Percentiles rank a stretch among this genome's conserved stretches.
Conservation (phyloP, 2,113 vertebrate genomes). For the Pluvianellus socialis region DNA sequence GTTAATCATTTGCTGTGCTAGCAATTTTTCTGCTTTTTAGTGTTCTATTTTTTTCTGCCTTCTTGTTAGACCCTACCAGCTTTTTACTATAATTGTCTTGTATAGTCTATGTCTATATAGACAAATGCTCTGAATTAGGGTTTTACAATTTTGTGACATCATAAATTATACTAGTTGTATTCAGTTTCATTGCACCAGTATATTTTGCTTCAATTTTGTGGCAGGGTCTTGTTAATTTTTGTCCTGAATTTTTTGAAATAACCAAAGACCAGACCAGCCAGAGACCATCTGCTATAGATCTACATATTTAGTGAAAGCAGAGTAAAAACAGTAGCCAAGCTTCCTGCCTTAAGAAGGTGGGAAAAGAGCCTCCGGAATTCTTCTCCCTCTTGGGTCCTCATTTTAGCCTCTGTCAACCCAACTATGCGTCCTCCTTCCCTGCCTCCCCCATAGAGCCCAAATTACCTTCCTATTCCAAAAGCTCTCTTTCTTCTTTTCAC, state of each 20-base stretch:
- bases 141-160: background rate
- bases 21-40: background rate
- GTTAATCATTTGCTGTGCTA: background rate
- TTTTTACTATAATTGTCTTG: background rate
- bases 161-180: background rate
- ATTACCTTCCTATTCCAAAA: background rate
- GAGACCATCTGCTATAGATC: background rate
- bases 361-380: background rate
- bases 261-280: background rate
- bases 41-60: background rate
- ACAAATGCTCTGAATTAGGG: background rate
- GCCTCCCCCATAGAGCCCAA: fast-evolving
- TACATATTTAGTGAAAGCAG: background rate
- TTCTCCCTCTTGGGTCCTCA: background rate
- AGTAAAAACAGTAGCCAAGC: background rate
- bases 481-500: background rate
- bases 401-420: background rate
- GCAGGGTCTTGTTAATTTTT: background rate
- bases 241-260: background rate
- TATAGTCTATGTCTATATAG: background rate
- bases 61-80: background rate
- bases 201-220: background rate
- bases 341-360: background rate
- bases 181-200: background rate
- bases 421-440: background rate